Conservation (phyloP, 2,888 invertebrate genomes). For the Macrosiphum euphorbiae region DNA sequence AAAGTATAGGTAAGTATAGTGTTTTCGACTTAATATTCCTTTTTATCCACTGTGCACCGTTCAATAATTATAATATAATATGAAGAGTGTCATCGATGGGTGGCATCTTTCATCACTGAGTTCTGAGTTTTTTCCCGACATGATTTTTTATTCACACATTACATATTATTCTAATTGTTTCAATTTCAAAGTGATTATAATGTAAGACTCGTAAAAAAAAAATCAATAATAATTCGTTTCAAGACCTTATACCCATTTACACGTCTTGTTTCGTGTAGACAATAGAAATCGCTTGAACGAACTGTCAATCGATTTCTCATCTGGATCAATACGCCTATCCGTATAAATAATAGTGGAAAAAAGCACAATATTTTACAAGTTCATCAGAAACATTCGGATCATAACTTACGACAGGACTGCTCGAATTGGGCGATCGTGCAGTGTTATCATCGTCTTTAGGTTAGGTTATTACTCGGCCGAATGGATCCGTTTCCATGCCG, state of each 20-base stretch:
- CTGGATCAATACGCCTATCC: background rate
- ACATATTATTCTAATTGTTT: background rate
- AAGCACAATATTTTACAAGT: background rate
- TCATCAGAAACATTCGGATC: background rate
- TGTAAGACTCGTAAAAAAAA: background rate
- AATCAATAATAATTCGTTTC: background rate
- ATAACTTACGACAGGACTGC: background rate
- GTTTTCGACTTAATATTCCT: background rate
- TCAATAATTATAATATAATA: background rate
- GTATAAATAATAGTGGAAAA: background rate
- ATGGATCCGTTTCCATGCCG: background rate
- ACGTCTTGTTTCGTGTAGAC: background rate
- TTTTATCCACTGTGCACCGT: background rate
- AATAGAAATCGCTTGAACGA: background rate
- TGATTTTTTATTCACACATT: background rate
- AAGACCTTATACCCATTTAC: background rate
- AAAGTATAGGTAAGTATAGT: background rate
- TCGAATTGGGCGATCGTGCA: background rate
- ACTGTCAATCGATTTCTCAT: background rate
- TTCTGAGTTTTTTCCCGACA: background rate
- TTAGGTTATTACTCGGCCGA: background rate
- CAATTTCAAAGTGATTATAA: background rate
- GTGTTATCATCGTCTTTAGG: background rate
- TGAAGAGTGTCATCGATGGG: background rate
- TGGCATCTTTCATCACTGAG: background rate